Percentiles rank a stretch among this genome's conserved stretches.
Conservation (phyloP, 2,113 vertebrate species). For the Fregata magnificens region DNA sequence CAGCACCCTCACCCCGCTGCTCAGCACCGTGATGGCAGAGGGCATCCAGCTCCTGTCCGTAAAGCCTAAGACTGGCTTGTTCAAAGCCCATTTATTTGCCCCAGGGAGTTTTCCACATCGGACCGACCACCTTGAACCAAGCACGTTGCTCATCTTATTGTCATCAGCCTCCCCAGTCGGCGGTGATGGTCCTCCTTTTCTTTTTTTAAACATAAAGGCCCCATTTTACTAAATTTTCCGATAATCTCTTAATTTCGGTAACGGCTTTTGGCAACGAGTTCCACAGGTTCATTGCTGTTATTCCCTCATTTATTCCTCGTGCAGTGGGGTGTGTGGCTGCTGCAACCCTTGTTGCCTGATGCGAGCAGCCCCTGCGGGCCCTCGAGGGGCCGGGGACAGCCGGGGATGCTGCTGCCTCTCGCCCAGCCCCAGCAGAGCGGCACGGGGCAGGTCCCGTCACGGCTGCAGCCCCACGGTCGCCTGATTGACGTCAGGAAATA, state of each 20-base stretch:
- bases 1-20: neutral
- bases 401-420: neutral
- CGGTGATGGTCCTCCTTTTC: neutral
- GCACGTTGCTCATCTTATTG: neutral
- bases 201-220: neutral
- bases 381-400: fast-evolving
- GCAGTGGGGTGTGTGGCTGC: neutral
- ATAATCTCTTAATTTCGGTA: neutral
- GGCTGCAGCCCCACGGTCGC: neutral
- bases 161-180: fast-evolving
- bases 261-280: fast-evolving
- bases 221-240: neutral
- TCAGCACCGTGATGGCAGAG: neutral
- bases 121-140: fast-evolving
- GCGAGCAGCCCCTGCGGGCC: fast-evolving
- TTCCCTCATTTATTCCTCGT: no score
- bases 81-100: neutral
- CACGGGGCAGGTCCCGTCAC: fast-evolving
- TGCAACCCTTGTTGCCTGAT: no score
- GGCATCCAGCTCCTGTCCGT: neutral
- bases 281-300: no score
- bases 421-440: neutral
- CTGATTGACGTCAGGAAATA: neutral
- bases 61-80: fast-evolving
- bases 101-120: neutral